Base-by-base conservation (phyloP, 2,113 vertebrate genomes). In the Pluvianellus socialis region DNA sequence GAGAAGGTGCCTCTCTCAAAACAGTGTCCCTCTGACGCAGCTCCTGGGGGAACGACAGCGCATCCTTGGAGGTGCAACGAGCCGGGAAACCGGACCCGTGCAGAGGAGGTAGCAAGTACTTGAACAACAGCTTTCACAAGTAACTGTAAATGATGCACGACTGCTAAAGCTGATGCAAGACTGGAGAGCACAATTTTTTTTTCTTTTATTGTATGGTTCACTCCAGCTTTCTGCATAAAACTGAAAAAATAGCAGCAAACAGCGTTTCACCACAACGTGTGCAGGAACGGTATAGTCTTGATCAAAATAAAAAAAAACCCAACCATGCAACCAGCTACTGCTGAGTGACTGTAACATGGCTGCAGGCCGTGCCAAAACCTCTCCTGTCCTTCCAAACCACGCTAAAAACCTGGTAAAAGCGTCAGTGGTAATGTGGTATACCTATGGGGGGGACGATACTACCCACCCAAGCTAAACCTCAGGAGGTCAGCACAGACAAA, bases 21-120 rank as follows among this genome's bases (percentile, higher is more conserved):
- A 33, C 49, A 59, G 28, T 1, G 10, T 7, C 35, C 16, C 35
- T 49, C 50, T 76, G 55, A 62, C 17, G 8, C 73, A 74, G 80
- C 70, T 77, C 26, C 10, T 2, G 12, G 3, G 49, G 75, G 72
- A 80, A 15, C 13, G 45, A 9, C 35, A 7, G 32, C 3, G 1
- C 47, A 27, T 21, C 44, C 74, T 6, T 3, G 52, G 40, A n/a
- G 77, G 15, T 4, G 30, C 9, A 27, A 2, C 7, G 4, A 72
- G 21, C 26, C 0, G 0, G 70, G 71, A 59, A 59, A 9, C 14
- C 18, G 6, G 26, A 12, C 30, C 40, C 20, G 3, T 3, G 1
- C 26, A 28, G 47, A 67, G 30, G 9, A 28, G 24, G 3, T 2
- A 3, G 16, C 1, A 40, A 33, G 19, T 8, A 27, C 75, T 47